phyloP scores from a whole-genome alignment of 2,888 invertebrate species.

The Eupithecia subfuscata region DNA sequence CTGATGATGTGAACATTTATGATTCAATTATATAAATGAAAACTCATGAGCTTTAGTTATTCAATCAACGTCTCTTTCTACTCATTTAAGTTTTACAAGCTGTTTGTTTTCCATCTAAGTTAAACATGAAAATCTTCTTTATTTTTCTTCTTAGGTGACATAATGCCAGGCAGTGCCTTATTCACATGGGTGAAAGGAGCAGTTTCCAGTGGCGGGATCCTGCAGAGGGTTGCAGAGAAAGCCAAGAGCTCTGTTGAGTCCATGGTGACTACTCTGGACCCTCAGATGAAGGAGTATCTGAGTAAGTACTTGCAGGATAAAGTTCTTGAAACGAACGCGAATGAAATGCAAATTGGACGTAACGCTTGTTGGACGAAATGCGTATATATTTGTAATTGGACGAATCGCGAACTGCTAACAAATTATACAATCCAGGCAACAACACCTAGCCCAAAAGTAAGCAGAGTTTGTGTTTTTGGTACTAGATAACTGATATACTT shows the following conservation, averaged over 20 bases:
- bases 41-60: too few relatives aligned
- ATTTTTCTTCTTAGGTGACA: conserved; percentile 63
- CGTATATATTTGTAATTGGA: neutral
- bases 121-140: neutral
- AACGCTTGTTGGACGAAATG: too few relatives aligned
- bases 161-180: conserved; percentile 84
- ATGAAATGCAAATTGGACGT: neutral
- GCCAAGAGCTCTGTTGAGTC: conserved; percentile 92
- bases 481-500: neutral
- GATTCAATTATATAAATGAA: too few relatives aligned
- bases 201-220: conserved; percentile 85
- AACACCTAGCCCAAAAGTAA: too few relatives aligned
- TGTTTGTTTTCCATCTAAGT: neutral
- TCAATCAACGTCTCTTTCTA: too few relatives aligned
- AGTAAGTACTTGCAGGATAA: conserved; percentile 81
- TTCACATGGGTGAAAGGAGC: conserved; percentile 89
- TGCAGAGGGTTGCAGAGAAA: conserved; percentile 88
- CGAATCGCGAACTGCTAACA: neutral
- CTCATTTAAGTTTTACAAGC: neutral
- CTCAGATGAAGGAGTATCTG: conserved; percentile 94
- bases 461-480: too few relatives aligned
- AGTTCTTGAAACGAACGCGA: neutral
- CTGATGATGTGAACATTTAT: neutral
- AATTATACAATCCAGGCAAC: neutral
- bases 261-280: conserved; percentile 94